Percentiles rank a stretch among this genome's conserved stretches.
Conservation (phyloP, 2,113 vertebrate genomes). For the Phaethon lepturus region DNA sequence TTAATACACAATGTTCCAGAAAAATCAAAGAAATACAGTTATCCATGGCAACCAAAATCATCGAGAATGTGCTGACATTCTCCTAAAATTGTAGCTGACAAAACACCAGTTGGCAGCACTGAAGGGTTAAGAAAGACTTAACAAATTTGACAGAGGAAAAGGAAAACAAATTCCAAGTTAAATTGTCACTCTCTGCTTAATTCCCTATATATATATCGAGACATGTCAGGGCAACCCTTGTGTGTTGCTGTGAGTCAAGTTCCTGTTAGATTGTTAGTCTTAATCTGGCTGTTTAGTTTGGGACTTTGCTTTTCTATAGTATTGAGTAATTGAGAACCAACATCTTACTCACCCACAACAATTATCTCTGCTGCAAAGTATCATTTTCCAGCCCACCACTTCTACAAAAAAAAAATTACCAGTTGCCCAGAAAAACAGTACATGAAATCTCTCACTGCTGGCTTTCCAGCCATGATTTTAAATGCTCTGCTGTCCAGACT, state of each 20-base stretch:
- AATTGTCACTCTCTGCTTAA: background rate
- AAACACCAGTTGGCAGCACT: constrained; percentile 48
- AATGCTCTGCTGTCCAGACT: background rate
- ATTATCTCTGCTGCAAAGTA: background rate
- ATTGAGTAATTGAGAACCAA: background rate
- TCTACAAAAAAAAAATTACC: background rate
- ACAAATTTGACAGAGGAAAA: constrained; percentile 25
- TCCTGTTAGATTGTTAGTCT: constrained; percentile 15
- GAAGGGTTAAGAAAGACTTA: constrained; percentile 42
- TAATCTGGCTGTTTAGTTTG: background rate
- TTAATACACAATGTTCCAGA: constrained; percentile 14
- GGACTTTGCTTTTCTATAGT: background rate
- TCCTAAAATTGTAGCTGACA: constrained; percentile 42
- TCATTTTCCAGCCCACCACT: background rate
- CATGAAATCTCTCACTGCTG: background rate
- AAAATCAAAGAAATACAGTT: constrained; percentile 31
- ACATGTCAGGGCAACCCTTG: background rate
- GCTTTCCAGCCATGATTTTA: background rate
- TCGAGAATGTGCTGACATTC: constrained; percentile 3
- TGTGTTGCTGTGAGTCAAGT: background rate
- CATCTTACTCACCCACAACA: background rate
- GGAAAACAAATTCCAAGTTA: constrained; percentile 47
- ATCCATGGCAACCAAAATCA: constrained; percentile 48
- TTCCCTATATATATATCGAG: background rate
- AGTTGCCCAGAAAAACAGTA: background rate